Evolutionary conservation across 1,140 invertebrate species (phyloP), one percentile per base, ranked within the genome.

Genomic region (Oscheius sp.): DNA sequence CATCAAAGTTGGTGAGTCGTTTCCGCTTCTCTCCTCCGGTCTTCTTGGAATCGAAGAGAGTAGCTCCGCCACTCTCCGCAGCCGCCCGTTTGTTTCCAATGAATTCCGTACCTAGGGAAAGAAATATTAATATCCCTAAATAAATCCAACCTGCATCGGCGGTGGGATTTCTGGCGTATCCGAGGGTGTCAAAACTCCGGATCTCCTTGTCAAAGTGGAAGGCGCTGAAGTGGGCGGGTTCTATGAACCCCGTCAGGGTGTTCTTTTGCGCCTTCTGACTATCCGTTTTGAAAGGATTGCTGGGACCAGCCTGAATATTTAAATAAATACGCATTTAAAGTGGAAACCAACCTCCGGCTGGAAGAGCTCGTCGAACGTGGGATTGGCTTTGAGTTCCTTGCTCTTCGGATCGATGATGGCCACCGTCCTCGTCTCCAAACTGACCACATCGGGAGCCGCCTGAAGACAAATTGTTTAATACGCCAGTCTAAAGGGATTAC

Each of bases 121-220:
- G 4, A 66, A 31, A n/a, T 63, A 18, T 31, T 63, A 63, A 63
- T 3, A 34, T 13, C 3, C 26, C 13, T 3, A 26, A 34, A 34
- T 32, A 23, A 32, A n/a, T 1, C 36, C 26, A 63, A 23, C 87
- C 87, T 31, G 87, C 87, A 81, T 92, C 91, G 7, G 93, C 90
- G 3, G 93, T 91, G 0, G 95, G 95, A 88, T 97, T 94, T 59
- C 95, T 83, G 1, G 95, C 94, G 88, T 94, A 96, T n/a, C 94
- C 91, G n/a, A 84, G 78, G 32, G 83, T 84, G 36, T 87, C 81
- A 75, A 99, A 99, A 13, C 94, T 98, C 83, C 94, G 88, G 75
- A 96, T 88, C 83, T 99, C 95, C 85, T 93, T 95, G 86, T 99
- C 96, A 89, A 99, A 99, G 79, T 97, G 92, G 86, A 98, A 99